Conservation (phyloP, 2,113 vertebrate genomes). For the Arizona elegans region DNA sequence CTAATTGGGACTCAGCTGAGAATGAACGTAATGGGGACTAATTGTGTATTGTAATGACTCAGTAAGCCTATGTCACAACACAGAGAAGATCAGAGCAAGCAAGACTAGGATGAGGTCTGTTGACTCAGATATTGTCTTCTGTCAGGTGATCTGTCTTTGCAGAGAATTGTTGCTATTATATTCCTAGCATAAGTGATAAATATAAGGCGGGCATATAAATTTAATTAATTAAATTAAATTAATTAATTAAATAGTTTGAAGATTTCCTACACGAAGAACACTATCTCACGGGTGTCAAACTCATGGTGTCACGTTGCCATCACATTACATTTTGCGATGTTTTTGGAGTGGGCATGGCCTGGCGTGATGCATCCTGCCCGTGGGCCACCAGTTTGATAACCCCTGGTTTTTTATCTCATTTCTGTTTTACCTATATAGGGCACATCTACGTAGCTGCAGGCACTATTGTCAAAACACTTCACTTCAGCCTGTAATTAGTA, state of each 20-base stretch:
- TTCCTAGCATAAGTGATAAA: not conserved
- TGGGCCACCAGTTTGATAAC: no score
- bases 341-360: no score
- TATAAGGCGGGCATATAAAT: no score
- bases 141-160: not conserved
- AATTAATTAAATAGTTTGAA: not conserved
- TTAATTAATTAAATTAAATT: no score
- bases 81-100: not conserved
- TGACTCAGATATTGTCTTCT: not conserved
- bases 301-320: no score
- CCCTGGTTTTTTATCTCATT: not conserved
- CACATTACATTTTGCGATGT: no score
- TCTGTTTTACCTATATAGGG: not conserved
- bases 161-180: not conserved
- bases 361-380: no score
- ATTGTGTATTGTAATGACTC: no score
- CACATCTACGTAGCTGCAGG: not conserved
- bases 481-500: not conserved
- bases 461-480: not conserved
- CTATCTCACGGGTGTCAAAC: not conserved
- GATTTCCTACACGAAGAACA: not conserved
- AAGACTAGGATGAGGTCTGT: not conserved
- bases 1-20: no score
- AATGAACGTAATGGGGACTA: no score
- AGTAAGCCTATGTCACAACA: no score